These are phyloP conservation scores for Drosophila tristis DNA, from an alignment of 1,140 invertebrate genomes.

Conservation along the genomic window DNA sequence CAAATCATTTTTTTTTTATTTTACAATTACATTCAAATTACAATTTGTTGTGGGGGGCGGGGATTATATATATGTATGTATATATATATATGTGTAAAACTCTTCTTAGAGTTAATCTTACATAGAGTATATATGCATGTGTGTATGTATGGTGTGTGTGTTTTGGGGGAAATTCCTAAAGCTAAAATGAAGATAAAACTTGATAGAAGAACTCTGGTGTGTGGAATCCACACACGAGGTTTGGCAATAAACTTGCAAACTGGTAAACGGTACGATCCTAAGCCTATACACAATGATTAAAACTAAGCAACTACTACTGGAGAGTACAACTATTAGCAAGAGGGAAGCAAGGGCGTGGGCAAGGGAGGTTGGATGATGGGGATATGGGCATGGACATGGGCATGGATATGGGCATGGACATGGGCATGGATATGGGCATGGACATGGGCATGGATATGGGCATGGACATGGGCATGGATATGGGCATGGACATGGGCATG, in stretches of 20 bases:
- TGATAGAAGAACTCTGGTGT: slow-evolving; percentile 9
- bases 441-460: too few relatives aligned
- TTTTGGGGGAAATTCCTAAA: slow-evolving; percentile 18
- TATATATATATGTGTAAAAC: slow-evolving; percentile 16
- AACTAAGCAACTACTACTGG: slow-evolving; percentile 33
- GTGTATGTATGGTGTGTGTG: too few relatives aligned
- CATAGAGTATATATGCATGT: neutral
- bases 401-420: too few relatives aligned
- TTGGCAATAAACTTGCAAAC: slow-evolving; percentile 13
- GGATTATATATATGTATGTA: neutral
- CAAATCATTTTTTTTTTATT: slow-evolving; percentile 41
- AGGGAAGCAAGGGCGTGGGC: neutral
- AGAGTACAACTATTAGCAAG: too few relatives aligned
- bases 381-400: too few relatives aligned
- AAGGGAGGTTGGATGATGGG: neutral
- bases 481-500: too few relatives aligned
- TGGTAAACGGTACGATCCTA: slow-evolving; percentile 47
- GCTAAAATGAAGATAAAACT: slow-evolving; percentile 20
- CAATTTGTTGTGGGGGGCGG: neutral
- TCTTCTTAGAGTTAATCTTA: too few relatives aligned
- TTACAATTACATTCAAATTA: slow-evolving; percentile 55
- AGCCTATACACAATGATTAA: slow-evolving; percentile 40
- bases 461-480: too few relatives aligned
- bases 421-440: too few relatives aligned
- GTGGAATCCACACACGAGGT: too few relatives aligned